These are phyloP conservation scores for Drosophila borborema DNA, from an alignment of 2,888 invertebrate genomes.

Conservation along the genomic window DNA sequence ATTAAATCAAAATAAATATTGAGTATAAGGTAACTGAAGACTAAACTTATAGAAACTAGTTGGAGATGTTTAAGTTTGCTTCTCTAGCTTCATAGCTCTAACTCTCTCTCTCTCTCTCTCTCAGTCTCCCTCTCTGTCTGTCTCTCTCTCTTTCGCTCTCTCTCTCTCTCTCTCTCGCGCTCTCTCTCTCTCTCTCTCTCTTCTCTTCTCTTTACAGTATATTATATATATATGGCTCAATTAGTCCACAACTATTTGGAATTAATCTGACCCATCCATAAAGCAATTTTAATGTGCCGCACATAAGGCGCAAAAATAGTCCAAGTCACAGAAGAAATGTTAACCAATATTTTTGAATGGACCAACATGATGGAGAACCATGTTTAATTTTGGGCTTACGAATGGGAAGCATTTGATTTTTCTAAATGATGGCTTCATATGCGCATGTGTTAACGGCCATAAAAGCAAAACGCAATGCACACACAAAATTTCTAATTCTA, in stretches of 20 bases:
- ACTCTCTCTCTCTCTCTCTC: background rate
- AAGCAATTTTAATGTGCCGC: slow-evolving; percentile 60
- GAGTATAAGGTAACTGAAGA: background rate
- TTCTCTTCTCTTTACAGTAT: background rate
- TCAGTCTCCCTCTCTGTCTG: too few relatives aligned
- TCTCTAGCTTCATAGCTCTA: too few relatives aligned
- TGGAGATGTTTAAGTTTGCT: too few relatives aligned
- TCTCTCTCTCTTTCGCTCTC: background rate
- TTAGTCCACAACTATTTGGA: slow-evolving; percentile 7
- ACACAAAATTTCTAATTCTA: slow-evolving; percentile 78
- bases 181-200: background rate
- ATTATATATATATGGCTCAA: background rate
- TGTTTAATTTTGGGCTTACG: slow-evolving; percentile 73
- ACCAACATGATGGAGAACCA: slow-evolving; percentile 30
- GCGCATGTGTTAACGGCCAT: slow-evolving; percentile 55
- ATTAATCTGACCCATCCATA: slow-evolving; percentile 40
- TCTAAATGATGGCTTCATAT: slow-evolving; percentile 39
- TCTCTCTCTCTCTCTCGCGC: too few relatives aligned
- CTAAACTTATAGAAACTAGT: background rate
- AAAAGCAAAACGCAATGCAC: slow-evolving; percentile 55
- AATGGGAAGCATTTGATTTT: slow-evolving; percentile 46
- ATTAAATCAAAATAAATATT: too few relatives aligned
- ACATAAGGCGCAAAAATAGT: slow-evolving; percentile 62
- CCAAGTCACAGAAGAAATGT: slow-evolving; percentile 47
- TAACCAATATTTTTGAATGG: slow-evolving; percentile 47